These are phyloP conservation scores for Illadopsis cleaveri DNA, from an alignment of 2,113 vertebrate genomes.

Conservation along the genomic window DNA sequence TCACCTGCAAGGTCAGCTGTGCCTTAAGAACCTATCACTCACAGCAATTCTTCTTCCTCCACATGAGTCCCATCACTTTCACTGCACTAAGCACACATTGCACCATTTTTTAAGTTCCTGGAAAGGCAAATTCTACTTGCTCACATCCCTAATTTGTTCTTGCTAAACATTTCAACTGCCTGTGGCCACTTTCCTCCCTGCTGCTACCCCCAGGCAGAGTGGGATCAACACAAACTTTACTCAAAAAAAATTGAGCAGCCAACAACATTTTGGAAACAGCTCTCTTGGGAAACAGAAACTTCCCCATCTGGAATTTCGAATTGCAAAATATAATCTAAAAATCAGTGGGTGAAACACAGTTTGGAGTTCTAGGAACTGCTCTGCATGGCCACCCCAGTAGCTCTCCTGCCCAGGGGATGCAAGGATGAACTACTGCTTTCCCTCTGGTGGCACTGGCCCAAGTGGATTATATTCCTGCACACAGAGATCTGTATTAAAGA, in stretches of 20 bases:
- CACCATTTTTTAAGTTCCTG: background rate
- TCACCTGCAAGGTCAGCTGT: background rate
- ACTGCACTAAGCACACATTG: fast-evolving
- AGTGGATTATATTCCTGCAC: background rate
- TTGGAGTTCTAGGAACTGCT: background rate
- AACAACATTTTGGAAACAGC: background rate
- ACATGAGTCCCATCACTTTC: fast-evolving
- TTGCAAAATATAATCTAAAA: background rate
- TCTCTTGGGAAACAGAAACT: background rate
- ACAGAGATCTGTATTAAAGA: background rate
- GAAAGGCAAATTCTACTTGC: background rate
- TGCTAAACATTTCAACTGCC: fast-evolving
- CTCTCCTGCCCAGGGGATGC: background rate
- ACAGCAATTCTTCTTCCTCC: background rate
- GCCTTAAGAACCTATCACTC: background rate
- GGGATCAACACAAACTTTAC: background rate
- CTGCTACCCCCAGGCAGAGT: background rate
- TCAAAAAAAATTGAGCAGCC: background rate
- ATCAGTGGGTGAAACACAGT: background rate
- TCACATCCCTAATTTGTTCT: background rate
- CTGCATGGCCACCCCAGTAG: background rate
- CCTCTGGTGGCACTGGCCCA: background rate
- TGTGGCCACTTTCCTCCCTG: background rate
- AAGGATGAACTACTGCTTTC: background rate
- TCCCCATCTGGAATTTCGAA: background rate